Base-by-base conservation (phyloP, 2,888 invertebrate genomes). In the Drosophila paranaensis region DNA sequence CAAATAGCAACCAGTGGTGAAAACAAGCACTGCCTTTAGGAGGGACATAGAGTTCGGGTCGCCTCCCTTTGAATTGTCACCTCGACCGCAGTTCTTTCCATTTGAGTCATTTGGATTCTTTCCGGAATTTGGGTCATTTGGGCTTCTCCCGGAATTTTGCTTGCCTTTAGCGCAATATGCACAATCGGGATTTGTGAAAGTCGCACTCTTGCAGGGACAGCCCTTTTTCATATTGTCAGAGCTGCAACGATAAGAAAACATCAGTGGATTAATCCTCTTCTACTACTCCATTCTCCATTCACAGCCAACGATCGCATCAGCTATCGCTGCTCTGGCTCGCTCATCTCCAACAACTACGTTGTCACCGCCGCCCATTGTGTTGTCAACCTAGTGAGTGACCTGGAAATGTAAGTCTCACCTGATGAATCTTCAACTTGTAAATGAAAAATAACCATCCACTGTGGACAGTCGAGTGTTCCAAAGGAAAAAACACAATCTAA, bases 301-400 rank as follows among this genome's bases (percentile, higher is more conserved):
- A 35, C 60, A 91, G 91, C 86, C 42, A 90, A 65, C 67, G 79
- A 83, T 68, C 81, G 85, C 10, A 82, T 92, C n/a, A 91, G 90
- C 54, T 92, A 92, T 71, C 89, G 93, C 48, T 93, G 93, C 66
- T 91, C 93, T 10, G 95, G 94, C 9, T 93, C 94, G 0, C 92
- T 95, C 1, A 94, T 95, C 66, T 94, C 92, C 48, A 90, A 93
- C 64, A 91, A 93, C 82, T 94, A 94, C 77, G 93, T 95, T 35
- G 81, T 95, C 64, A 95, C 95, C 0, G 95, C 95, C 3, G 95
- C 95, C 0, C 95, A 95, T 79, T 95, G 95, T 78, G 94, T 95
- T 1, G 90, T 93, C 1, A 93, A 94, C 79, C 89, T 95, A 53
- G 93, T 94, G 0, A 88, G 79, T 45, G 93, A 92, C 27, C 87